Conservation (phyloP, 2,113 vertebrate species). For the Vulpes vulpes region DNA sequence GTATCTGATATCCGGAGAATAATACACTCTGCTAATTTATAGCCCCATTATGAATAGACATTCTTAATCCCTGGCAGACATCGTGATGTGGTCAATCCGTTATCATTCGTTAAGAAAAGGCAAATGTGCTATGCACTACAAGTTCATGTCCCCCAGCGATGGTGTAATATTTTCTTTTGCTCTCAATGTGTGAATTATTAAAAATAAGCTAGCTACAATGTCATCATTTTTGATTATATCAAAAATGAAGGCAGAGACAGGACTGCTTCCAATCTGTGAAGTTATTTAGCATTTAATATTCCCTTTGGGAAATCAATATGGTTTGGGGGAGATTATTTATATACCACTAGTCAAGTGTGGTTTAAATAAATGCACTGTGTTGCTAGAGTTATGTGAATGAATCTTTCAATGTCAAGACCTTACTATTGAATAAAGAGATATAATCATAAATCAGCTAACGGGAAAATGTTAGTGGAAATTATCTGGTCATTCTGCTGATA, state of each 20-base stretch:
- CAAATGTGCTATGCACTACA: slow-evolving; percentile 22
- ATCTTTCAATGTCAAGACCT: slow-evolving; percentile 79
- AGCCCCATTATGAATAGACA: slow-evolving; percentile 67
- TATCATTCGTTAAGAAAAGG: slow-evolving; percentile 63
- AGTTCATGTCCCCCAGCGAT: slow-evolving; percentile 54
- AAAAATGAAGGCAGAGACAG: slow-evolving; percentile 79
- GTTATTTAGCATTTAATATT: slow-evolving; percentile 86
- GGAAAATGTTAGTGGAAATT: slow-evolving; percentile 78
- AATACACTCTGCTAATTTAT: slow-evolving; percentile 69
- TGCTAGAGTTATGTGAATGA: slow-evolving; percentile 61
- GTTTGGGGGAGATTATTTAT: slow-evolving; percentile 85
- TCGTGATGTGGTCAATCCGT: slow-evolving; percentile 35
- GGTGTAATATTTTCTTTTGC: slow-evolving; percentile 71
- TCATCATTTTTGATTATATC: slow-evolving; percentile 77
- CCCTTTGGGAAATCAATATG: slow-evolving; percentile 77
- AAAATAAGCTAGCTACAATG: slow-evolving; percentile 77
- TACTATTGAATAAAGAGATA: slow-evolving; percentile 76
- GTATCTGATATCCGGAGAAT: slow-evolving; percentile 61
- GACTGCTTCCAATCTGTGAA: slow-evolving; percentile 76
- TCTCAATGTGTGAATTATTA: slow-evolving; percentile 82
- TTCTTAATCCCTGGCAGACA: slow-evolving; percentile 69
- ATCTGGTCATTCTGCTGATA: slow-evolving; percentile 72
- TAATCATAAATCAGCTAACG: slow-evolving; percentile 79
- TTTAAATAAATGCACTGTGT: slow-evolving; percentile 76
- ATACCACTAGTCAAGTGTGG: slow-evolving; percentile 76